Percentiles rank a stretch among this genome's conserved stretches.
These are phyloP conservation scores for Tamias sibiricus DNA, from an alignment of 2,113 vertebrate species.

Conservation along the genomic window DNA sequence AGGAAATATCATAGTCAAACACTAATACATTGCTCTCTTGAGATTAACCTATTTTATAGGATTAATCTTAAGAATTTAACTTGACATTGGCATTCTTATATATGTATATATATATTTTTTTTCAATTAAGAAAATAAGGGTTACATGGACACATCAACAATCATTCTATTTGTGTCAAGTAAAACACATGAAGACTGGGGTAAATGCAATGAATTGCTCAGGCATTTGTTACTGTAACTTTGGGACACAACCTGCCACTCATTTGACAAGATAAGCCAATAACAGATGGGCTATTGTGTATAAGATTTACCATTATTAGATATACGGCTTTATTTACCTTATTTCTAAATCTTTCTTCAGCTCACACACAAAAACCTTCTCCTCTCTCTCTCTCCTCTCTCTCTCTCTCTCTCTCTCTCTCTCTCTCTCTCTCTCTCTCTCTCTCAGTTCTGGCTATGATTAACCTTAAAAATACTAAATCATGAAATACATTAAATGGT, in stretches of 20 bases:
- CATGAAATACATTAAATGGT: conserved; percentile 33
- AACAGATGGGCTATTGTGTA: neutral
- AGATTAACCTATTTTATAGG: conserved; percentile 78
- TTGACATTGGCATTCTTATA: conserved; percentile 58
- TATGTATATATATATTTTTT: neutral
- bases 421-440: neutral
- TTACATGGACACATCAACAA: conserved; percentile 73
- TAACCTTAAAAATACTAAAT: conserved; percentile 43
- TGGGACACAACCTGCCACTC: conserved; percentile 22
- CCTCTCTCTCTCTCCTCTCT: conserved; percentile 12
- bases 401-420: neutral
- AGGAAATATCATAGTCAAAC: conserved; percentile 76
- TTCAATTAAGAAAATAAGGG: conserved; percentile 75
- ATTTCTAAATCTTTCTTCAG: conserved; percentile 52
- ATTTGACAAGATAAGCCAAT: conserved; percentile 51
- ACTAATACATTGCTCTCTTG: conserved; percentile 53
- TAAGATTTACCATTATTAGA: neutral
- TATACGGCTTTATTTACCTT: neutral
- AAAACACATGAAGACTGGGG: conserved; percentile 75
- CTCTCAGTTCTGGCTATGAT: neutral
- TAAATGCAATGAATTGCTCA: conserved; percentile 65
- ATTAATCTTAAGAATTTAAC: conserved; percentile 81
- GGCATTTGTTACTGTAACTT: conserved; percentile 58
- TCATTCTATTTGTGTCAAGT: conserved; percentile 72
- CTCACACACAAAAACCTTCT: neutral